Percentiles rank a stretch among this genome's conserved stretches.
Evolutionary conservation across 2,797 vertebrate species (phyloP).

Genomic region (Sebastes nivosus): DNA sequence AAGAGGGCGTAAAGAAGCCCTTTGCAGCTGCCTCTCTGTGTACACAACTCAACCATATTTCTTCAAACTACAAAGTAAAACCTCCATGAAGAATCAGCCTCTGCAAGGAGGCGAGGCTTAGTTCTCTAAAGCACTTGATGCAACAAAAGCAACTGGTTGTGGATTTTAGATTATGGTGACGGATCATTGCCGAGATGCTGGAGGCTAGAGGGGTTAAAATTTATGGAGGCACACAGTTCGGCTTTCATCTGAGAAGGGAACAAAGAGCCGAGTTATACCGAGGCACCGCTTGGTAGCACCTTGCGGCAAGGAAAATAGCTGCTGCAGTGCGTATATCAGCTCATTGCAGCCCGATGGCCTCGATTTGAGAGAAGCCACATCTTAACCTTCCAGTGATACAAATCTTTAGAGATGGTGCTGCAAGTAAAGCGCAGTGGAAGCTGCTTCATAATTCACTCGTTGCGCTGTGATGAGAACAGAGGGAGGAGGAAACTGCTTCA

Average conservation of each 20-base stretch:
- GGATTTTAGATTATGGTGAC: slow-evolving; percentile 44
- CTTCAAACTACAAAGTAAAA: slow-evolving; percentile 48
- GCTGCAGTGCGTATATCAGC: slow-evolving; percentile 46
- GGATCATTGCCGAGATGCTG: slow-evolving; percentile 39
- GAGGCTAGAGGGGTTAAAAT: slow-evolving; percentile 20
- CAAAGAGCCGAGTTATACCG: slow-evolving; percentile 27
- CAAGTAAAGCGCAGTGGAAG: slow-evolving; percentile 4
- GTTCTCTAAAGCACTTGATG: slow-evolving; percentile 36
- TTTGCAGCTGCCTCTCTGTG: slow-evolving; percentile 44
- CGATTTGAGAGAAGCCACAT: slow-evolving; percentile 14
- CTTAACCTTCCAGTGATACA: slow-evolving; percentile 13
- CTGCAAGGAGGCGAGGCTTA: slow-evolving; percentile 26
- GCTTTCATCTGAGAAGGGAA: slow-evolving; percentile 31
- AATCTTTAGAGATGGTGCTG: neutral
- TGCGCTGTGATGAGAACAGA: neutral
- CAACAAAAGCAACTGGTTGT: slow-evolving; percentile 58
- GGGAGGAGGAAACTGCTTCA: neutral
- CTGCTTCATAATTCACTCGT: neutral
- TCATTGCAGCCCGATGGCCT: neutral
- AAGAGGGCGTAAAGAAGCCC: slow-evolving; percentile 22
- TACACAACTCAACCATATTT: slow-evolving; percentile 42
- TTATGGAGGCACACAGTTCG: slow-evolving; percentile 31
- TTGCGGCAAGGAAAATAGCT: slow-evolving; percentile 26
- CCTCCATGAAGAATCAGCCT: slow-evolving; percentile 46
- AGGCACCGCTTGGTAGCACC: slow-evolving; percentile 24